Base-by-base conservation (phyloP, 2,113 vertebrate genomes). In the Muscicapa adusta region DNA sequence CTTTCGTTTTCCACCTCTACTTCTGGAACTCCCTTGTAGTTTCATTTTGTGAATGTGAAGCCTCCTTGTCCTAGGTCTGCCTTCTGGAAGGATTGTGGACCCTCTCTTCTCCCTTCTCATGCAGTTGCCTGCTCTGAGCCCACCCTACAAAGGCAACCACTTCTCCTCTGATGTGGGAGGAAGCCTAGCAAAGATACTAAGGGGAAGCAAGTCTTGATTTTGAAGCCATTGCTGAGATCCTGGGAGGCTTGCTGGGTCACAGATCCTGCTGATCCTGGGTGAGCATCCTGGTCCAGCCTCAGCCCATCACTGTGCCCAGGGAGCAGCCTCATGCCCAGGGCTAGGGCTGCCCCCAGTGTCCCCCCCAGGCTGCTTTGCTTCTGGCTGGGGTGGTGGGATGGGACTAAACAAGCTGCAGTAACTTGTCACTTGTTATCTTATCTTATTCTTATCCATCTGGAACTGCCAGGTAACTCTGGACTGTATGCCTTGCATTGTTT, bases 351-450 rank as follows among this genome's bases (percentile, higher is more conserved):
- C 15, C 54, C 24, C 14, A 6, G 14, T 80, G 63, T 6, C 29
- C 5, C 8, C 24, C 2, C 33, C 18, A 43, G 38, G 33, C 7
- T 43, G 36, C 24, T 53, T 53, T 51, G 18, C 20, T 71, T 6
- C 61, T 51, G 18, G 6, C 20, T 78, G 57, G 34, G 23, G 5
- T 0, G 1, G 17, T 45, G 29, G 50, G 36, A 73, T 6, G 7
- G 36, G 14, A 47, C 7, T 60, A 63, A 88, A 56, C 12, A 71
- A 38, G 34, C 14, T 65, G 48, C 18, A 22, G n/a, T 33, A 63
- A 54, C 1, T 82, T 28, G 14, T 6, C 2, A 6, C 57, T 65
- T 2, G 0, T 9, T n/a, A n/a, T n/a, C n/a, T n/a, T n/a, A n/a
- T n/a, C 36, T 43, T 40, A 11, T 36, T 43, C 31, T 63, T 82